Conservation (phyloP, 2,113 vertebrate genomes). For the Oxyura jamaicensis region DNA sequence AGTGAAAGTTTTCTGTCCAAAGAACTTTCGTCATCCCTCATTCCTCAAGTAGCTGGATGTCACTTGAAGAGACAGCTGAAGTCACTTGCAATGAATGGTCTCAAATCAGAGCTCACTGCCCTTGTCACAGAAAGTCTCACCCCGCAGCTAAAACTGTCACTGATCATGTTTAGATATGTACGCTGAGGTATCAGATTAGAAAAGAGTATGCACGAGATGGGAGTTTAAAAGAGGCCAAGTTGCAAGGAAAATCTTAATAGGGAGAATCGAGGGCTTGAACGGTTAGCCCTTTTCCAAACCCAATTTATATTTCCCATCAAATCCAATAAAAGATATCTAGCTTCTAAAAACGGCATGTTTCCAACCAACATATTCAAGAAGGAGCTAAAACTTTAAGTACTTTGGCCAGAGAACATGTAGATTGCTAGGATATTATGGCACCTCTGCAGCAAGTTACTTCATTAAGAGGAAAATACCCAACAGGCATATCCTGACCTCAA, state of each 20-base stretch:
- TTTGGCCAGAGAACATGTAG: constrained; percentile 26
- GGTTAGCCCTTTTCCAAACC: constrained; percentile 65
- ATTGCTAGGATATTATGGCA: constrained; percentile 39
- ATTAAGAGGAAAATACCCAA: constrained; percentile 65
- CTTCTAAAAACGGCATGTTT: constrained; percentile 36
- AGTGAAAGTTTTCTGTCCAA: constrained; percentile 95
- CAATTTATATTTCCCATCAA: constrained; percentile 75
- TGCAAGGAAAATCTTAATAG: constrained; percentile 82
- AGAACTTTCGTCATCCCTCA: constrained; percentile 88
- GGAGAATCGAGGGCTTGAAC: constrained; percentile 64
- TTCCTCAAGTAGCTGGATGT: constrained; percentile 92
- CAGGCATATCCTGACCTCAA: constrained; percentile 55
- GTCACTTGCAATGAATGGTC: constrained; percentile 93
- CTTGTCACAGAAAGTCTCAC: constrained; percentile 93
- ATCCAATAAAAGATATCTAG: constrained; percentile 69
- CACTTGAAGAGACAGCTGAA: constrained; percentile 95
- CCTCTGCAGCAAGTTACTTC: constrained; percentile 57
- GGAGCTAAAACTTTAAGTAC: constrained; percentile 49
- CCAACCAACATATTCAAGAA: constrained; percentile 49
- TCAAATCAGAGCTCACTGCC: constrained; percentile 94
- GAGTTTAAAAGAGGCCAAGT: constrained; percentile 85
- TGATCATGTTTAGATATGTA: constrained; percentile 87
- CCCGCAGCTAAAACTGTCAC: constrained; percentile 90
- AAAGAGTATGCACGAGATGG: constrained; percentile 82
- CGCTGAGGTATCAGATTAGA: constrained; percentile 82